phyloP scores from a whole-genome alignment of 1,140 invertebrate genomes.

The Xylocopa sonorina region DNA sequence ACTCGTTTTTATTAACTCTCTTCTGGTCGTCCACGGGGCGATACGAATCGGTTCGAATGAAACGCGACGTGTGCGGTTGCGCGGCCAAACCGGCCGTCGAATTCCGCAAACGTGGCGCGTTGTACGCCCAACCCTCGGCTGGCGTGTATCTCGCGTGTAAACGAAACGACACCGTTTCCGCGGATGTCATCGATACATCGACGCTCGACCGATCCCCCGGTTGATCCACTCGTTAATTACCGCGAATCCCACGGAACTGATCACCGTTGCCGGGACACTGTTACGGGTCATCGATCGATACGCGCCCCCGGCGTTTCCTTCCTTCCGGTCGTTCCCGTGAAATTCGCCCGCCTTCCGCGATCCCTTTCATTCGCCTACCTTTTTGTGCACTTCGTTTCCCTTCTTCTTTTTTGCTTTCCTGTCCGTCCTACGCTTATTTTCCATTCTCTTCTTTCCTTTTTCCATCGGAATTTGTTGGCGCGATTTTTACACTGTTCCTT shows the following conservation, averaged over 20 bases:
- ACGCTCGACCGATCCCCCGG: conserved; percentile 47
- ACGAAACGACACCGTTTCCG: conserved; percentile 63
- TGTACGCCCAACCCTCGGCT: neutral
- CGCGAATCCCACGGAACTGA: conserved; percentile 57
- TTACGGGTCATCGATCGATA: conserved; percentile 57
- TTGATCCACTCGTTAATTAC: conserved; percentile 69
- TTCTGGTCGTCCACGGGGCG: too few species aligned
- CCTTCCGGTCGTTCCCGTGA: conserved; percentile 9
- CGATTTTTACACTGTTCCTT: neutral
- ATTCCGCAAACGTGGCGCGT: conserved; percentile 55
- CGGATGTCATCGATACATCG: conserved; percentile 64
- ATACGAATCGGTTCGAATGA: conserved; percentile 35
- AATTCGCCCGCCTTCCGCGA: neutral
- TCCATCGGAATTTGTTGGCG: neutral
- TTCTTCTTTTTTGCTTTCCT: neutral
- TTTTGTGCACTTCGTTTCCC: neutral
- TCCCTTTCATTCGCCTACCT: conserved; percentile 6
- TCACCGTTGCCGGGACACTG: conserved; percentile 57
- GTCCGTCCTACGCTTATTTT: neutral
- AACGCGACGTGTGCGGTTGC: conserved; percentile 50
- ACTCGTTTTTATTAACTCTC: too few species aligned
- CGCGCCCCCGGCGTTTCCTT: conserved; percentile 26
- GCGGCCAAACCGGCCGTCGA: conserved; percentile 54
- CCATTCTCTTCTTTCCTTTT: neutral
- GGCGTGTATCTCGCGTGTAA: conserved; percentile 54